Evolutionary conservation across 2,888 invertebrate species (phyloP), one percentile per base, ranked within the genome.

Genomic region (Phortica magna): DNA sequence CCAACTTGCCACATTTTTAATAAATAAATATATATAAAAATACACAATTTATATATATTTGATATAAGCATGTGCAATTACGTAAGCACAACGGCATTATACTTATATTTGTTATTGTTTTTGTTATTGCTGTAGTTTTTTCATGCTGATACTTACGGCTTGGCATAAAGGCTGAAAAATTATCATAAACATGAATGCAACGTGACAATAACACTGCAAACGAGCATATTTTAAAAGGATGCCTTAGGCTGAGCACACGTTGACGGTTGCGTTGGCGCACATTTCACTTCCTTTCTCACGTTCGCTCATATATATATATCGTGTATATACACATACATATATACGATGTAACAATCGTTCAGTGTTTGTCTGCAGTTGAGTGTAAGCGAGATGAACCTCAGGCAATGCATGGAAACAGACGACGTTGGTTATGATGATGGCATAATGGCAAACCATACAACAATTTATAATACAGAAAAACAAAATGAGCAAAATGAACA

Each of bases 111-210:
- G 9, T 48, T 48, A 14, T 48, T 48, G 48, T 48, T 48, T 1
- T 6, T 48, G 14, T 48, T 48, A 2, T 14, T 48, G 48, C 7
- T 48, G 48, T 14, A 5, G 48, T 48, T 48, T 48, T 9, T 9
- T 48, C 10, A 14, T 48, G 48, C 48, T 48, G 48, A 9, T 31
- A 31, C 31, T 31, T 31, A 31, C 5, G 31, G 48, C 14, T 0
- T 1, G 9, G 48, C 48, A 14, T 48, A 48, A 48, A 12, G 48
- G 48, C 48, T 48, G 48, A 64, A 78, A 75, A 80, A 80, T 80
- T 78, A 80, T 78, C 76, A 80, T 80, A 80, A 80, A 75, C 76
- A 80, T 77, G 74, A 55, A 71, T 65, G 65, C 31, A 65, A 65
- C 65, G 41, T 39, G 41, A 65, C 65, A 65, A 31, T 39, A 31